A percentile compares a stretch with the other conserved stretches of the same genome.
Conservation (phyloP, 1,140 invertebrate genomes). For the Cydia strobilella region DNA sequence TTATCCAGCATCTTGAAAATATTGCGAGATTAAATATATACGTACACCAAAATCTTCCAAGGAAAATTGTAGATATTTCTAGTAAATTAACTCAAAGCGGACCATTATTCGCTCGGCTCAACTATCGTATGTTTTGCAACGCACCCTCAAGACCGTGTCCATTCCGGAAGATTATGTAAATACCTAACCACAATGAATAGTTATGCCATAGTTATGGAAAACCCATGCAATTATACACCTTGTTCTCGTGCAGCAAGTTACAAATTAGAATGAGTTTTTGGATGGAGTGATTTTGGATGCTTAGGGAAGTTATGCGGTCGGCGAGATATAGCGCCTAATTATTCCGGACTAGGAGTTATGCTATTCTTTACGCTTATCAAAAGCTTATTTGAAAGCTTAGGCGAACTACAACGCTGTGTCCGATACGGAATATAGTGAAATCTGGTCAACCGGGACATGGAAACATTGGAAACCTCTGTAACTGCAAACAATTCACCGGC, state of each 20-base stretch:
- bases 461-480: too few relatives aligned
- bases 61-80: background rate
- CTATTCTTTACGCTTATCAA: too few relatives aligned
- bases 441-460: too few relatives aligned
- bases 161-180: conserved; percentile 48
- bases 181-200: conserved; percentile 32
- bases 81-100: background rate
- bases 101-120: background rate
- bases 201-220: background rate
- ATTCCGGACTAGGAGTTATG: background rate
- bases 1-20: too few relatives aligned
- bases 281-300: background rate
- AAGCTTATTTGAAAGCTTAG: too few relatives aligned
- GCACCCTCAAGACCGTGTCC: background rate
- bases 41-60: background rate
- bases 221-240: background rate
- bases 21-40: background rate
- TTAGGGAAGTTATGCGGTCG: background rate
- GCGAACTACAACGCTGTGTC: too few relatives aligned
- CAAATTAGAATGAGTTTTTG: background rate
- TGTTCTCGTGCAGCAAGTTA: background rate
- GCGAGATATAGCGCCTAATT: conserved; percentile 5
- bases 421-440: too few relatives aligned
- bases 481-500: too few relatives aligned
- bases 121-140: conserved; percentile 3